These are phyloP conservation scores for Burhinus bistriatus DNA, from an alignment of 2,113 vertebrate genomes.

Conservation along the genomic window DNA sequence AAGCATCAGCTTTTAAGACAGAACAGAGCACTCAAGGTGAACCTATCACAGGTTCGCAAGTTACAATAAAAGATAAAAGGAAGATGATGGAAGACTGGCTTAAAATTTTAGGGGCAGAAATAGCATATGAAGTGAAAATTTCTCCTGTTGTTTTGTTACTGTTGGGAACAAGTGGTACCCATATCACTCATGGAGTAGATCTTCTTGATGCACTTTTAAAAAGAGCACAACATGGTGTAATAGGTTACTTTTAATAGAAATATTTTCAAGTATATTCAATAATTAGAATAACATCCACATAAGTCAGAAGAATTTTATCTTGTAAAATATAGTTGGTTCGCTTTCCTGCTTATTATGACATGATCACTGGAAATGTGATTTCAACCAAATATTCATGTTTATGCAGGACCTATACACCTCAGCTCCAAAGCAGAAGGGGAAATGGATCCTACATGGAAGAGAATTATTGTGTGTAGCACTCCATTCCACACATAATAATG, in stretches of 20 bases:
- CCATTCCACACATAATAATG: background rate
- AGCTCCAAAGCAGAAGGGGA: background rate
- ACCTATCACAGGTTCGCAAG: background rate
- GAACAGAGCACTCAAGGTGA: conserved; percentile 23
- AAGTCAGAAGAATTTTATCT: background rate
- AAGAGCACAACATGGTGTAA: background rate
- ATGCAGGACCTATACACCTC: background rate
- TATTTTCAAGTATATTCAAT: background rate
- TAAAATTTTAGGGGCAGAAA: background rate
- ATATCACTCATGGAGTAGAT: background rate
- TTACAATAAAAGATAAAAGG: background rate
- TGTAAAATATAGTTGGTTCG: background rate
- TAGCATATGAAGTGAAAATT: background rate
- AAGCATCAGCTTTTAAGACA: conserved; percentile 44
- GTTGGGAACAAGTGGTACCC: background rate
- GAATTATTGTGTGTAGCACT: background rate
- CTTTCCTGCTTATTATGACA: background rate
- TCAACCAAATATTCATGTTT: background rate
- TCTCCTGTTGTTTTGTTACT: background rate
- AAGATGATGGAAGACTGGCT: background rate
- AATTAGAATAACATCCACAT: background rate
- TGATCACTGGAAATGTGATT: background rate
- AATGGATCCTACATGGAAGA: background rate
- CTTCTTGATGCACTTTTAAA: background rate
- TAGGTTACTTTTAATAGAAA: background rate